Conservation (phyloP, 2,797 vertebrate genomes). For the Falco columbarius region DNA sequence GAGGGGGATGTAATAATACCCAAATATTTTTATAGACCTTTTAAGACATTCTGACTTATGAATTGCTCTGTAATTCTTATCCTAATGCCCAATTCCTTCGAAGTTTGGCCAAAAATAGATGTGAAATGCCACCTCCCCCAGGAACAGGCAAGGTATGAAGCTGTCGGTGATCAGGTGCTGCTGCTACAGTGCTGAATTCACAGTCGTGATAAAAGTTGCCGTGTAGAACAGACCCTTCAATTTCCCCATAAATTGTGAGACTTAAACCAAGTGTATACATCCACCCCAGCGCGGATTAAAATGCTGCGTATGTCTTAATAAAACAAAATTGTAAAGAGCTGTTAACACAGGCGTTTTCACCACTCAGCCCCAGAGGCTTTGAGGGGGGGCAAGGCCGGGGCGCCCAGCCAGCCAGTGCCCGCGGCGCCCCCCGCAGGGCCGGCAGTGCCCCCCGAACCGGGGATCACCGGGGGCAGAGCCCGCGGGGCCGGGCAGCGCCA, state of each 20-base stretch:
- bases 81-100: background rate
- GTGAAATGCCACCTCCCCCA: background rate
- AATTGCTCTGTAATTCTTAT: background rate
- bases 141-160: background rate
- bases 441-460: no score
- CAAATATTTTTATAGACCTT: background rate
- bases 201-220: rapidly evolving
- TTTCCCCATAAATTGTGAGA: background rate
- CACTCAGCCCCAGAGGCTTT: rapidly evolving
- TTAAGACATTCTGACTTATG: background rate
- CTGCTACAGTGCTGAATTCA: background rate
- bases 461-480: background rate
- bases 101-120: background rate
- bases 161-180: rapidly evolving
- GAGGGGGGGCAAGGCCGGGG: background rate
- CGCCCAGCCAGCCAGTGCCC: background rate
- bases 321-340: rapidly evolving
- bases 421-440: background rate
- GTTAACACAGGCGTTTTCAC: background rate
- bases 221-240: background rate
- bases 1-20: background rate
- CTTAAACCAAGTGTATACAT: background rate
- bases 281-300: background rate
- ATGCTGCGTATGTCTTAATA: rapidly evolving
- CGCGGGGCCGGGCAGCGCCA: no score